Conservation (phyloP, 2,113 vertebrate species). For the Notothenia rossii region DNA sequence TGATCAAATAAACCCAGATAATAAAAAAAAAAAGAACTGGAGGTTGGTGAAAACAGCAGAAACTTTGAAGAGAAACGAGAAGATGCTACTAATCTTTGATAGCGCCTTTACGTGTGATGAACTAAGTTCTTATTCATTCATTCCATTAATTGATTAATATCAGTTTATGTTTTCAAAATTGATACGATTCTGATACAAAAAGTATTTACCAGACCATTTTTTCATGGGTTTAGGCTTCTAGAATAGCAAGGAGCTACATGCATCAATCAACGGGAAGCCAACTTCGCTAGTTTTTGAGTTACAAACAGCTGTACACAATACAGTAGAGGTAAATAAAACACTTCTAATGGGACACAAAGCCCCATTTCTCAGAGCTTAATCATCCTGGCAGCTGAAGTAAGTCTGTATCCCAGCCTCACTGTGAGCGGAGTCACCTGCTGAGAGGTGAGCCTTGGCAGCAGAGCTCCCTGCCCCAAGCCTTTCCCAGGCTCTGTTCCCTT, state of each 20-base stretch:
- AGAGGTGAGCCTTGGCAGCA: conserved; percentile 70
- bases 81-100: conserved; percentile 14
- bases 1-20: conserved; percentile 50
- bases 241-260: background rate
- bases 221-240: conserved; percentile 4
- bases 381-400: conserved; percentile 60
- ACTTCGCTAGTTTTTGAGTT: conserved; percentile 1
- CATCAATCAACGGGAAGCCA: conserved; percentile 14
- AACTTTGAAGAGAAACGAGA: conserved; percentile 25
- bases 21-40: background rate
- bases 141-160: background rate
- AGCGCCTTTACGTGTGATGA: conserved; percentile 30
- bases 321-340: conserved; percentile 82
- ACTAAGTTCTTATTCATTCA: background rate
- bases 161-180: conserved; percentile 12
- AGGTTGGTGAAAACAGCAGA: background rate
- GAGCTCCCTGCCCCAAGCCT: conserved; percentile 78
- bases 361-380: conserved; percentile 62
- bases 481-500: conserved; percentile 91
- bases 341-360: conserved; percentile 46
- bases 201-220: conserved; percentile 1
- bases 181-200: conserved; percentile 13
- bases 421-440: conserved; percentile 80
- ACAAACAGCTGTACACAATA: conserved; percentile 41
- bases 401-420: conserved; percentile 36